Evolutionary conservation across 2,797 vertebrate species (phyloP).

Genomic region (Uromys caudimaculatus): DNA sequence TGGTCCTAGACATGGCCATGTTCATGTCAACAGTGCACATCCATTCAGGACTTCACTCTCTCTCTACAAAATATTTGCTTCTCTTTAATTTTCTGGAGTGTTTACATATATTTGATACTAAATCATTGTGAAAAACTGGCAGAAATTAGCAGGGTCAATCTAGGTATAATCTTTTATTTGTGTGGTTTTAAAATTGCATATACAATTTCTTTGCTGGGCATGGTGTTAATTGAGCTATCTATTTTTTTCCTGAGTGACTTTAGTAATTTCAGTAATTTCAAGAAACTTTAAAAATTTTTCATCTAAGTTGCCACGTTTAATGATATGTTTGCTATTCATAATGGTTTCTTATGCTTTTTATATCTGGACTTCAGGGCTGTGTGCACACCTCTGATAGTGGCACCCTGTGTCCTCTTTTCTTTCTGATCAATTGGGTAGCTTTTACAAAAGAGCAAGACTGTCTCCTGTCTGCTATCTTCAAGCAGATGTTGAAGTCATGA

Average conservation of each 20-base stretch:
- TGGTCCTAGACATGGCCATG: not conserved
- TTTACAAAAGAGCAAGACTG: not conserved
- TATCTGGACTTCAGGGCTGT: no score
- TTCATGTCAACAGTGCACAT: not conserved
- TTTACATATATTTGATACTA: not conserved
- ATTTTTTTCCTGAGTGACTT: not conserved
- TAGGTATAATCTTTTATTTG: not conserved
- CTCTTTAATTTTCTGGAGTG: slow-evolving; percentile 4
- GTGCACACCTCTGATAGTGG: not conserved
- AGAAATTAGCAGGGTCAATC: not conserved
- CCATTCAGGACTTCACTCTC: not conserved
- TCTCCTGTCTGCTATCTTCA: not conserved
- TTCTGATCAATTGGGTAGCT: not conserved
- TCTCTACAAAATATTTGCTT: not conserved
- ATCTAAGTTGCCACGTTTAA: not conserved
- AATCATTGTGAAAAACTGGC: not conserved
- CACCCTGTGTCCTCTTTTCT: not conserved
- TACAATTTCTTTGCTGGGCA: not conserved
- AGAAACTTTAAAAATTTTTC: not conserved
- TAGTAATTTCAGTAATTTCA: slow-evolving; percentile 14
- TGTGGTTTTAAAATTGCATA: not conserved
- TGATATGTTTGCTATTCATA: not conserved
- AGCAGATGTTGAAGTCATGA: not conserved
- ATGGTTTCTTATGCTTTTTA: not conserved
- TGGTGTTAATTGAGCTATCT: not conserved